Percentiles rank a stretch among this genome's conserved stretches.
Conservation (phyloP, 2,113 vertebrate species). For the Pseudorectes ferrugineus region DNA sequence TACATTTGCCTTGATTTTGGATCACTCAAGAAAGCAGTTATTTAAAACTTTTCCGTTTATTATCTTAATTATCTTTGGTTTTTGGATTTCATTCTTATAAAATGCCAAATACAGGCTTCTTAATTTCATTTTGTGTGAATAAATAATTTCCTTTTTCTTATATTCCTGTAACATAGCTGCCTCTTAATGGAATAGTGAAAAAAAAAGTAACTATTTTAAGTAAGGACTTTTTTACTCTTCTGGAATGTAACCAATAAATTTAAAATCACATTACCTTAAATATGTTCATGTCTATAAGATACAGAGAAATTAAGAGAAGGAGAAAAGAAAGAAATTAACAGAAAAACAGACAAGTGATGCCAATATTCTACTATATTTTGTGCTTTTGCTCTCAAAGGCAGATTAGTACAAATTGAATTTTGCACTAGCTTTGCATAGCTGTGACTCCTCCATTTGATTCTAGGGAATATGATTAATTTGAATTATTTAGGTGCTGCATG, state of each 20-base stretch:
- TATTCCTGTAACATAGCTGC: neutral
- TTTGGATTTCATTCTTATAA: neutral
- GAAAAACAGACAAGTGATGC: neutral
- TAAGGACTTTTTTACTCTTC: neutral
- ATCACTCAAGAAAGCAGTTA: neutral
- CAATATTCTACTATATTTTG: neutral
- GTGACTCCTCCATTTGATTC: constrained; percentile 2
- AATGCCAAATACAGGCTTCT: neutral
- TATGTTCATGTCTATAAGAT: neutral
- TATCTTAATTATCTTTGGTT: neutral
- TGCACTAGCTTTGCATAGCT: neutral
- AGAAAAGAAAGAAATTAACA: neutral
- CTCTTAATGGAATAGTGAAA: neutral
- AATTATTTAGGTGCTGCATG: neutral
- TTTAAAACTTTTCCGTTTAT: neutral
- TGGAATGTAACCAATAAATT: neutral
- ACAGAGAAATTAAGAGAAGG: neutral
- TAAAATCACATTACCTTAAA: neutral
- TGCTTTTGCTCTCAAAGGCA: neutral
- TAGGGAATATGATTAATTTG: constrained; percentile 17
- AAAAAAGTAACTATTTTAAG: neutral
- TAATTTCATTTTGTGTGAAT: neutral
- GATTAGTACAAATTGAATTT: constrained; percentile 41
- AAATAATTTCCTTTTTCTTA: neutral
- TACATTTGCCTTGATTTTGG: neutral